A percentile compares a stretch with the other conserved stretches of the same genome.
Evolutionary conservation across 2,797 vertebrate genomes (phyloP).

Genomic region (Betta splendens): DNA sequence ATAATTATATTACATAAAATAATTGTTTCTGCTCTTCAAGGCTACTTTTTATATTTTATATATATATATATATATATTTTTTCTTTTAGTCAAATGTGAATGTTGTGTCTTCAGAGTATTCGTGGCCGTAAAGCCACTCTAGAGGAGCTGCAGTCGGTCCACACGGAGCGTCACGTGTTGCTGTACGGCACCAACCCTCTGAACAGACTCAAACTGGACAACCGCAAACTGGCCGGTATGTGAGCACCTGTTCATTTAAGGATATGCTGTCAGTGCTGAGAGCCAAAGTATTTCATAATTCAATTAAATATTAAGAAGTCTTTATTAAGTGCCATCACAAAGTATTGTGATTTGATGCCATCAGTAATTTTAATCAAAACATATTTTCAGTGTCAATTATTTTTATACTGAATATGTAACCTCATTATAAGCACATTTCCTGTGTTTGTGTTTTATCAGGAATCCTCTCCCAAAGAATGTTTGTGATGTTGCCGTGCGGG

Average conservation of each 20-base stretch:
- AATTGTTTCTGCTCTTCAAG: too few relatives aligned
- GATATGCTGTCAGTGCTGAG: not conserved
- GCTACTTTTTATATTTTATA: too few relatives aligned
- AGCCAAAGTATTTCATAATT: not conserved
- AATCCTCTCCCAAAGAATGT: conserved; percentile 89
- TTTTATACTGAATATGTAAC: not conserved
- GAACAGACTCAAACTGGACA: conserved; percentile 96
- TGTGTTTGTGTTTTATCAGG: conserved; percentile 50
- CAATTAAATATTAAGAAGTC: too few relatives aligned
- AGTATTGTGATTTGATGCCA: too few relatives aligned
- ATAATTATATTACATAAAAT: too few relatives aligned
- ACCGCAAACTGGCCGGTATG: conserved; percentile 92
- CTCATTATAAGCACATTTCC: not conserved
- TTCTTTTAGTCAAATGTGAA: too few relatives aligned
- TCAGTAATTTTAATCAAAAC: too few relatives aligned
- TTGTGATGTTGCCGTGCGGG: conserved; percentile 96
- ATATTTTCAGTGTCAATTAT: too few relatives aligned
- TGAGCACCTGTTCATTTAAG: too few relatives aligned
- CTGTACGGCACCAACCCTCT: conserved; percentile 97
- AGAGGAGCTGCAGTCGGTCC: conserved; percentile 95
- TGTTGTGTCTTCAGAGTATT: conserved; percentile 83
- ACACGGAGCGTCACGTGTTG: conserved; percentile 90
- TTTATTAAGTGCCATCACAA: too few relatives aligned
- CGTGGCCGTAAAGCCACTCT: conserved; percentile 93
- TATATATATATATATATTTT: too few relatives aligned